phyloP scores from a whole-genome alignment of 2,888 invertebrate genomes.

The Dryobota labecula region DNA sequence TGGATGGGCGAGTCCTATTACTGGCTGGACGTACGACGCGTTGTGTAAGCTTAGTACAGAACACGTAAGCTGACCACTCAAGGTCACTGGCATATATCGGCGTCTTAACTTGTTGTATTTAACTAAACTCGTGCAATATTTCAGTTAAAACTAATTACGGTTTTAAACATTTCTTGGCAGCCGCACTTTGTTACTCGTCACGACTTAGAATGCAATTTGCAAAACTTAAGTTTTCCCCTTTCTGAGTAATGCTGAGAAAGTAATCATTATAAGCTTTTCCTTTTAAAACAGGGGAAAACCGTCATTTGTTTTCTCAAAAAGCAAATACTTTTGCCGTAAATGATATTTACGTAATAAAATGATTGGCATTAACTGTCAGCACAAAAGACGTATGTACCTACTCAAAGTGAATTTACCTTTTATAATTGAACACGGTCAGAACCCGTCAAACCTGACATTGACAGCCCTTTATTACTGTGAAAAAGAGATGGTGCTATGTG shows the following conservation, averaged over 20 bases:
- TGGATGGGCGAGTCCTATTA: too few species aligned
- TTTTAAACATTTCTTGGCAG: constrained; percentile 25
- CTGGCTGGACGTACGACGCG: too few species aligned
- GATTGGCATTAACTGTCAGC: constrained; percentile 4
- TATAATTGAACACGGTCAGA: constrained; percentile 26
- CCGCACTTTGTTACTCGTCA: constrained; percentile 32
- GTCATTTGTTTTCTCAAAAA: background rate
- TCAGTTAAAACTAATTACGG: constrained; percentile 38
- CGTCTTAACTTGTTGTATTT: background rate
- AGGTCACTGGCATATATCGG: too few species aligned
- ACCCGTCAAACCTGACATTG: constrained; percentile 15
- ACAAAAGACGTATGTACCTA: background rate
- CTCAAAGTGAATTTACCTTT: background rate
- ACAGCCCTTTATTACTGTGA: background rate
- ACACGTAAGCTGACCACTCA: too few species aligned
- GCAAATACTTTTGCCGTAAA: too few species aligned
- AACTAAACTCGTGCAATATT: constrained; percentile 25
- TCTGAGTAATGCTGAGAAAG: background rate
- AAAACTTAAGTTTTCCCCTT: constrained; percentile 19
- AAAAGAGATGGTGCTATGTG: constrained; percentile 13
- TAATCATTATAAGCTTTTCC: background rate
- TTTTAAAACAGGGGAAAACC: background rate
- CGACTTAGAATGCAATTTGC: constrained; percentile 38
- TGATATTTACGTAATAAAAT: too few species aligned
- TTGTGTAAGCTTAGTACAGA: too few species aligned